Percentiles rank a stretch among this genome's conserved stretches.
phyloP scores from a whole-genome alignment of 2,888 invertebrate species.

The Coremacera marginata region DNA sequence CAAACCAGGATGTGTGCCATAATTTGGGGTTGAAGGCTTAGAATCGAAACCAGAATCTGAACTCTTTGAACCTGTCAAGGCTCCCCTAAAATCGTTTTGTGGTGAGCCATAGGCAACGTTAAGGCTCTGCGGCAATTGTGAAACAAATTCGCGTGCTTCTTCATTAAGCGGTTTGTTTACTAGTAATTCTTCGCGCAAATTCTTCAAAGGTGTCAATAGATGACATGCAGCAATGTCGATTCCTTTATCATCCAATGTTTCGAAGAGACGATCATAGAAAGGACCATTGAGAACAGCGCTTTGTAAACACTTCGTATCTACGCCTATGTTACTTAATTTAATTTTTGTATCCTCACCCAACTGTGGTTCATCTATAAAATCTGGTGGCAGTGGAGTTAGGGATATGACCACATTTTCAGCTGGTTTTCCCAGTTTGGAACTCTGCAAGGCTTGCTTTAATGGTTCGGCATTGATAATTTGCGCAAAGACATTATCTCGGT shows the following conservation, averaged over 20 bases:
- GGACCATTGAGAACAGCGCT: constrained; percentile 74
- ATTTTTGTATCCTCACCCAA: constrained; percentile 69
- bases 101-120: constrained; percentile 54
- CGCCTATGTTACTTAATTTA: constrained; percentile 72
- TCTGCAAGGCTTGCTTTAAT: constrained; percentile 57
- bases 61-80: constrained; percentile 60
- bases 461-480: constrained; percentile 64
- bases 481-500: constrained; percentile 64
- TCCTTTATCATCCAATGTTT: constrained; percentile 71
- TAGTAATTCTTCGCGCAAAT: constrained; percentile 72
- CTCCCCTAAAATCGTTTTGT: constrained; percentile 37
- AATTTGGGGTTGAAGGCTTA: constrained; percentile 65
- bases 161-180: constrained; percentile 72
- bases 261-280: constrained; percentile 73
- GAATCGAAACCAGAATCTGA: constrained; percentile 67
- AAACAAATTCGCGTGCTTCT: constrained; percentile 72
- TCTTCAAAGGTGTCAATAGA: constrained; percentile 72
- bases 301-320: constrained; percentile 73
- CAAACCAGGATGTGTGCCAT: constrained; percentile 47
- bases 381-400: constrained; percentile 45
- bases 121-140: constrained; percentile 62
- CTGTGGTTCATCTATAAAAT: constrained; percentile 70
- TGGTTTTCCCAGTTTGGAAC: not conserved
- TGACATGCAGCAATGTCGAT: constrained; percentile 72
- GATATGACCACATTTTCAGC: constrained; percentile 42